Evolutionary conservation across 2,797 vertebrate species (phyloP).

Genomic region (Acrossocheilus fasciatus): DNA sequence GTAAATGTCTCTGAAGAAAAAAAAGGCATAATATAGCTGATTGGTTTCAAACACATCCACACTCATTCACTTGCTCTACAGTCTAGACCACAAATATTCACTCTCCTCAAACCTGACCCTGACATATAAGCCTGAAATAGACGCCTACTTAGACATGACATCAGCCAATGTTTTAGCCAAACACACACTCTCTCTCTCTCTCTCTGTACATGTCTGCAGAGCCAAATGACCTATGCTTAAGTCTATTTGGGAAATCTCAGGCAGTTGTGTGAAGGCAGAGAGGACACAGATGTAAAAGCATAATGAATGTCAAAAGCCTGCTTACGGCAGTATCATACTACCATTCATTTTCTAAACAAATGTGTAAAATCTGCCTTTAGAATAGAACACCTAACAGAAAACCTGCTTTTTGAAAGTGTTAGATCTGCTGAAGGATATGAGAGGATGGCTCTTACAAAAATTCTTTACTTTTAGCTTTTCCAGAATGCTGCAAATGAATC

Average conservation of each 20-base stretch:
- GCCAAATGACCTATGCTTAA: slow-evolving; percentile 18
- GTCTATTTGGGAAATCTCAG: slow-evolving; percentile 6
- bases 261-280: background rate
- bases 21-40: background rate
- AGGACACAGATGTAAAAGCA: background rate
- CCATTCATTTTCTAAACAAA: slow-evolving; percentile 23
- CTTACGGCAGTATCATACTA: slow-evolving; percentile 19
- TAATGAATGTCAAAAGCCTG: slow-evolving; percentile 8
- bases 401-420: slow-evolving; percentile 11
- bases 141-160: slow-evolving; percentile 39
- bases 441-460: background rate
- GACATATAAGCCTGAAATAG: slow-evolving; percentile 37
- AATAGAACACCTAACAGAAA: slow-evolving; percentile 35
- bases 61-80: background rate
- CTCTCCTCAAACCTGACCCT: slow-evolving; percentile 13
- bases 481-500: background rate
- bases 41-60: background rate
- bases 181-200: background rate
- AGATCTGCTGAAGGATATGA: background rate
- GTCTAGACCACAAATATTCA: slow-evolving; percentile 3
- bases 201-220: slow-evolving; percentile 7
- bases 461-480: background rate
- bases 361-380: slow-evolving; percentile 35
- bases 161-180: slow-evolving; percentile 19
- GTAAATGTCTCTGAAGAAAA: background rate